A percentile compares a stretch with the other conserved stretches of the same genome.
phyloP scores from a whole-genome alignment of 2,888 invertebrate genomes.

The Pheosia tremula region DNA sequence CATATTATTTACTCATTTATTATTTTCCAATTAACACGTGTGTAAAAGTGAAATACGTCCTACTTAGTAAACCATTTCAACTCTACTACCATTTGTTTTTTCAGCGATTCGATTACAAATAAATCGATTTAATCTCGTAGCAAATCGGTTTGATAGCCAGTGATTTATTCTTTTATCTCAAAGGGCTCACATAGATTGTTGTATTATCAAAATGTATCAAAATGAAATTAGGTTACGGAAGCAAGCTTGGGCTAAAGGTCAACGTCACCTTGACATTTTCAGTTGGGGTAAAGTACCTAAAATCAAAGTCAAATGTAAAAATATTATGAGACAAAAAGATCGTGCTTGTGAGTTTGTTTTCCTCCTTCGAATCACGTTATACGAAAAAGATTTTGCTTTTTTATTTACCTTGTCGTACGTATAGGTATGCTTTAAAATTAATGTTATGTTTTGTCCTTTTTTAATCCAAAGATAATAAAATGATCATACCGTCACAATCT shows the following conservation, averaged over 20 bases:
- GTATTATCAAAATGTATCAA: not conserved
- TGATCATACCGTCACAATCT: no score
- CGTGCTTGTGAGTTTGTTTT: slow-evolving; percentile 6
- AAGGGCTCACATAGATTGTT: not conserved
- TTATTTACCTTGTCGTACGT: not conserved
- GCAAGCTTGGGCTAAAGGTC: slow-evolving; percentile 13
- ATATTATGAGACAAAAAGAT: slow-evolving; percentile 3
- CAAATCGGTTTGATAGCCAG: not conserved
- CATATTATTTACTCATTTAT: no score
- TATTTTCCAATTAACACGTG: no score
- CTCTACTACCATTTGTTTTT: no score
- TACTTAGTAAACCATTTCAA: no score
- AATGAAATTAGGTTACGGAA: slow-evolving; percentile 9
- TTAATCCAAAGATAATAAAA: no score
- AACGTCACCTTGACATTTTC: slow-evolving; percentile 22
- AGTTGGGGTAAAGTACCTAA: slow-evolving; percentile 7
- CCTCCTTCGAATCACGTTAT: not conserved
- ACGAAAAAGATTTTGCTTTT: not conserved
- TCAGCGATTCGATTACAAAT: no score
- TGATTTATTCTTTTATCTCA: not conserved
- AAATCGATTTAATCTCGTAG: not conserved
- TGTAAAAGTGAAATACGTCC: no score
- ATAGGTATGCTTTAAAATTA: not conserved
- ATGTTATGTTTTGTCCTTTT: not conserved
- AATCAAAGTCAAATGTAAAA: not conserved